Percentiles rank a stretch among this genome's conserved stretches.
phyloP scores from a whole-genome alignment of 2,113 vertebrate genomes.

The Daphoenositta chrysoptera region DNA sequence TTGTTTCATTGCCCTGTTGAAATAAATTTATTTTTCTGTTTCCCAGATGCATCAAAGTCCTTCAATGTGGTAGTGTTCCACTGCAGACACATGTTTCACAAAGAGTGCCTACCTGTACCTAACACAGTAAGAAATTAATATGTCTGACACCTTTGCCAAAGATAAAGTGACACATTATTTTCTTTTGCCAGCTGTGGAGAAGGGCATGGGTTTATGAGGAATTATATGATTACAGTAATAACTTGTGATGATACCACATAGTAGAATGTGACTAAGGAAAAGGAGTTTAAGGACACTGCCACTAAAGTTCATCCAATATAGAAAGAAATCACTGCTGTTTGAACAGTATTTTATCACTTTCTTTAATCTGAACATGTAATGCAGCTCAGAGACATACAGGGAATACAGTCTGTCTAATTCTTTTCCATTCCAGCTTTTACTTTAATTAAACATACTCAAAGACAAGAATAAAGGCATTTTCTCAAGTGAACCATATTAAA shows the following conservation, averaged over 20 bases:
- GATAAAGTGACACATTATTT: neutral
- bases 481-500: neutral
- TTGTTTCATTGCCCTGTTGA: neutral
- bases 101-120: constrained; percentile 88
- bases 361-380: neutral
- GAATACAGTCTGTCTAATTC: neutral
- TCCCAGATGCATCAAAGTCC: constrained; percentile 85
- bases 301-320: neutral
- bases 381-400: neutral
- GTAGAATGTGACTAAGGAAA: neutral
- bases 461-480: neutral
- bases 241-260: neutral
- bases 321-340: neutral
- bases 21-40: constrained; percentile 8
- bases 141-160: neutral
- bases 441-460: neutral
- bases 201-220: neutral
- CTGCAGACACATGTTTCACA: constrained; percentile 98
- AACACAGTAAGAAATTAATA: constrained; percentile 79
- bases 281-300: neutral
- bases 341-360: neutral
- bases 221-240: neutral
- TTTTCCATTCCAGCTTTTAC: neutral
- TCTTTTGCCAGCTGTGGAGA: neutral
- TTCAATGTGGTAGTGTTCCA: constrained; percentile 91